These are phyloP conservation scores for Salvelinus sp. DNA, from an alignment of 2,113 vertebrate genomes.

Conservation along the genomic window DNA sequence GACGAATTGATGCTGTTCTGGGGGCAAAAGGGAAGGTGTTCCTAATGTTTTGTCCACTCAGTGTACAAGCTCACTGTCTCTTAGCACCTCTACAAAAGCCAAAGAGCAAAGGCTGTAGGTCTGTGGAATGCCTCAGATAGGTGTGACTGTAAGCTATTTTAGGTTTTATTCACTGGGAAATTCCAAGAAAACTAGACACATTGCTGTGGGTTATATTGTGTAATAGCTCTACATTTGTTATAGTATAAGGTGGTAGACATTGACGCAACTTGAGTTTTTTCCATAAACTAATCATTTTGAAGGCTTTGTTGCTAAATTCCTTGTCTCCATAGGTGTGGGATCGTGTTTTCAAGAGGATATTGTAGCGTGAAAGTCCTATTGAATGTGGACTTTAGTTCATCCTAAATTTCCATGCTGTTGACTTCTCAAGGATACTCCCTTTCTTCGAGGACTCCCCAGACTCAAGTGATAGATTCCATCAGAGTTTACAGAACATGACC, in stretches of 20 bases:
- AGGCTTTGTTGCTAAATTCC: neutral
- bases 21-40: too few relatives aligned
- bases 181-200: neutral
- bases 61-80: slow-evolving; percentile 13
- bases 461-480: slow-evolving; percentile 60
- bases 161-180: neutral
- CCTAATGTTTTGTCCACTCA: slow-evolving; percentile 13
- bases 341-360: neutral
- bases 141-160: slow-evolving; percentile 13
- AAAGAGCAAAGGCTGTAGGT: slow-evolving; percentile 10
- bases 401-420: slow-evolving; percentile 18
- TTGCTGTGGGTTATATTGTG: neutral
- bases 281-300: neutral
- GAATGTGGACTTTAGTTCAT: neutral
- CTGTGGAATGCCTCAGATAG: slow-evolving; percentile 28
- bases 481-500: neutral
- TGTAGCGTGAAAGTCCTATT: neutral
- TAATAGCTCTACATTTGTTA: neutral
- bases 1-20: too few relatives aligned
- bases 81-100: slow-evolving; percentile 3
- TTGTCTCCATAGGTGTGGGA: neutral
- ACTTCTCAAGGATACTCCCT: slow-evolving; percentile 53
- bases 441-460: slow-evolving; percentile 39
- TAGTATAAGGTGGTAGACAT: neutral
- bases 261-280: neutral